Conservation (phyloP, 1,140 invertebrate species). For the Tribolium castaneum region DNA sequence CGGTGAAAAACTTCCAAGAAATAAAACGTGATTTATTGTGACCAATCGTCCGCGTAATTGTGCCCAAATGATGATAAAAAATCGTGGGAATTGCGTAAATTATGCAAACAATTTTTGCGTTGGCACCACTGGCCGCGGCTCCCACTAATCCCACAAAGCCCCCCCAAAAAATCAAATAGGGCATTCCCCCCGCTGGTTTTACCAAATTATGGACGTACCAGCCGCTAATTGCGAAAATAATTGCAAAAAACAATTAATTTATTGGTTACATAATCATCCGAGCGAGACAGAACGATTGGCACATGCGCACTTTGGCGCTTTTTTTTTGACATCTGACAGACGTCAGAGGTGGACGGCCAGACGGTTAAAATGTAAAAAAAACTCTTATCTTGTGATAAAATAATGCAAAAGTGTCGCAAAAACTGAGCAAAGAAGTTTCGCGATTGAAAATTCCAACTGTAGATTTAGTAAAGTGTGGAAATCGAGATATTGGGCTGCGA, state of each 20-base stretch:
- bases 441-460: neutral
- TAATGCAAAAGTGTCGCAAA: neutral
- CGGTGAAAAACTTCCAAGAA: neutral
- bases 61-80: neutral
- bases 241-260: neutral
- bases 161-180: no score
- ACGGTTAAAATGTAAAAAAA: slow-evolving; percentile 6
- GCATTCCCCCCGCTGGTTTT: neutral
- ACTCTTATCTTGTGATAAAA: neutral
- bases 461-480: neutral
- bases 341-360: neutral
- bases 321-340: slow-evolving; percentile 18
- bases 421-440: neutral
- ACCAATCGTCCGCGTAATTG: neutral
- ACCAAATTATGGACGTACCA: neutral
- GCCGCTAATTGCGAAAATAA: neutral
- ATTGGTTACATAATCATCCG: neutral
- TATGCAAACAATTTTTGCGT: neutral
- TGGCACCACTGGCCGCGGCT: neutral
- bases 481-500: slow-evolving; percentile 28
- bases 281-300: neutral
- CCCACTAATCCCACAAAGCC: no score
- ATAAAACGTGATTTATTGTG: neutral
- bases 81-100: neutral
- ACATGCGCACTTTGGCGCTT: neutral